Percentiles rank a stretch among this genome's conserved stretches.
Conservation (phyloP, 2,797 vertebrate genomes). For the Eupleurogrammus muticus region DNA sequence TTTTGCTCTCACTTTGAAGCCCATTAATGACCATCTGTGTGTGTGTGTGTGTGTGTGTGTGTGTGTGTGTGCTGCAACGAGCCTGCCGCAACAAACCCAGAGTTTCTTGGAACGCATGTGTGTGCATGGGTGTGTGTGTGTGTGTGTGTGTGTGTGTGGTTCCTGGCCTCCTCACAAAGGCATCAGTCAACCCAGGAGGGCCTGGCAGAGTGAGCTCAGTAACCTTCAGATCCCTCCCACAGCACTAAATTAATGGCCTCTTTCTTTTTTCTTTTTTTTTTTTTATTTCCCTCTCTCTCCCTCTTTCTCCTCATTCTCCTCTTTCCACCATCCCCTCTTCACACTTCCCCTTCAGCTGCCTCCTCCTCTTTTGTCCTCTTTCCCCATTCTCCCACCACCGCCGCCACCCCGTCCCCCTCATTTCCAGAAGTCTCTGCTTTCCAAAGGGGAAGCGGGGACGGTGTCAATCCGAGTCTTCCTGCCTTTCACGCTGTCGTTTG, state of each 20-base stretch:
- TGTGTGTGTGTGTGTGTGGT: slow-evolving; percentile 65
- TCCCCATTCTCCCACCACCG: neutral
- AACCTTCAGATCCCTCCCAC: slow-evolving; percentile 83
- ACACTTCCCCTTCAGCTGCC: slow-evolving; percentile 58
- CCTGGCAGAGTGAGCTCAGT: slow-evolving; percentile 79
- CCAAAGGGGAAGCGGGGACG: slow-evolving; percentile 19
- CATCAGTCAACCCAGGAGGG: slow-evolving; percentile 84
- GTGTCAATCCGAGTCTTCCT: slow-evolving; percentile 39
- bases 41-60: slow-evolving; percentile 45
- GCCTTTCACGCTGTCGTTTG: slow-evolving; percentile 44
- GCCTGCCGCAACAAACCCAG: slow-evolving; percentile 66
- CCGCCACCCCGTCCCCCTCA: too few species aligned
- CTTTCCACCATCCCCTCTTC: slow-evolving; percentile 67
- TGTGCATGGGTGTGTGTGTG: slow-evolving; percentile 24
- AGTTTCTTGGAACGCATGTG: slow-evolving; percentile 58
- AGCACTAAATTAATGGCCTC: slow-evolving; percentile 84
- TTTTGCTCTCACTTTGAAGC: slow-evolving; percentile 65
- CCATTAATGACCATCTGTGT: slow-evolving; percentile 72
- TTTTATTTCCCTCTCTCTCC: too few species aligned
- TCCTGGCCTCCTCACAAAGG: slow-evolving; percentile 83
- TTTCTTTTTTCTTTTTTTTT: slow-evolving; percentile 78
- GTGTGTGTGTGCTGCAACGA: slow-evolving; percentile 53
- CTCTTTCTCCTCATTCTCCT: slow-evolving; percentile 64
- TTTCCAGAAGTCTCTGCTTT: slow-evolving; percentile 43
- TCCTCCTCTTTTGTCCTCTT: slow-evolving; percentile 40